These are phyloP conservation scores for Anguilla anguilla DNA, from an alignment of 2,797 vertebrate species.

Conservation along the genomic window DNA sequence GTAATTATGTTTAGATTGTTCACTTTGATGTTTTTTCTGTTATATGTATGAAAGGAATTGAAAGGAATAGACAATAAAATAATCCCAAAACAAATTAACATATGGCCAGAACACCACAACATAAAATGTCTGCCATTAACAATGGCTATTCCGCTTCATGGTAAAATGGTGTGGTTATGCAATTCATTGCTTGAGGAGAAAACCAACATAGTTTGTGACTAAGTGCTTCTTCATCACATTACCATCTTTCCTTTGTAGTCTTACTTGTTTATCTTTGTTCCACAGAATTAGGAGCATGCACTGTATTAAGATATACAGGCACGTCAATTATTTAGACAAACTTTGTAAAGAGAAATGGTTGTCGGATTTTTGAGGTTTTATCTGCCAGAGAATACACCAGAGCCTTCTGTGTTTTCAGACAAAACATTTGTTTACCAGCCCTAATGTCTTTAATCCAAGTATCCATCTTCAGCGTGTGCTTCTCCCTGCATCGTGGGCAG, in stretches of 20 bases:
- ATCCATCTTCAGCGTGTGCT: constrained; percentile 68
- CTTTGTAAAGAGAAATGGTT: constrained; percentile 19
- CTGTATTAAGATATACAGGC: constrained; percentile 25
- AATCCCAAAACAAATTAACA: not conserved
- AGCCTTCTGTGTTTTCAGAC: constrained; percentile 60
- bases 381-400: constrained; percentile 26
- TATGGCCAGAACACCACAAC: not conserved
- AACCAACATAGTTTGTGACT: not conserved
- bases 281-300: constrained; percentile 29
- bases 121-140: not conserved
- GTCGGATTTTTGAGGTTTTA: constrained; percentile 28
- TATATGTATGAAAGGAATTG: not conserved
- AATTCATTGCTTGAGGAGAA: not conserved
- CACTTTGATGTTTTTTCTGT: not conserved
- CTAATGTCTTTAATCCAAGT: constrained; percentile 71
- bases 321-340: constrained; percentile 30
- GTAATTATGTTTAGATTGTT: not conserved
- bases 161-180: not conserved
- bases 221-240: constrained; percentile 8
- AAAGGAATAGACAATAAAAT: not conserved
- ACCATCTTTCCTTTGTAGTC: not conserved
- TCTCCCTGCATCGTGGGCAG: constrained; percentile 64
- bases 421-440: constrained; percentile 62
- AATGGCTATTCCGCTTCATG: not conserved
- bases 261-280: constrained; percentile 18